A percentile compares a stretch with the other conserved stretches of the same genome.
Evolutionary conservation across 1,140 invertebrate species (phyloP).

Genomic region (Bombus turneri): DNA sequence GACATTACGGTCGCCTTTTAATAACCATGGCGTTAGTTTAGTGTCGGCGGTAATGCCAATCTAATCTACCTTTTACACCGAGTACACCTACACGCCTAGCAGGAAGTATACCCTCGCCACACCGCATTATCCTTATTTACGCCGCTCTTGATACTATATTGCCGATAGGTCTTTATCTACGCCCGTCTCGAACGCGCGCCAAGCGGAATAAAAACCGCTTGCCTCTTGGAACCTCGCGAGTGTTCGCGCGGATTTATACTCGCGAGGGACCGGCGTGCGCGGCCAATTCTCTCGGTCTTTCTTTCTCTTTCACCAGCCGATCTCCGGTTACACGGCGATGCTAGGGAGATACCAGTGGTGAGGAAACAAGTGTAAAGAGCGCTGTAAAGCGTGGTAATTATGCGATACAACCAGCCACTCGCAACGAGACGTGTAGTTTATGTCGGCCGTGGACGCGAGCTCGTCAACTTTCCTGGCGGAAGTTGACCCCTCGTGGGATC

Average conservation of each 20-base stretch:
- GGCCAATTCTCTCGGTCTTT: slow-evolving; percentile 48
- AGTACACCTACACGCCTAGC: slow-evolving; percentile 55
- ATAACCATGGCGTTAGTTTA: slow-evolving; percentile 36
- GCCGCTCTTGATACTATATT: slow-evolving; percentile 63
- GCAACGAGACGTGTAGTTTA: slow-evolving; percentile 51
- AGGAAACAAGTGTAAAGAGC: slow-evolving; percentile 70
- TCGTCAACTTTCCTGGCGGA: slow-evolving; percentile 24
- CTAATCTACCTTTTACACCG: slow-evolving; percentile 60
- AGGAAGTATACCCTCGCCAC: slow-evolving; percentile 57
- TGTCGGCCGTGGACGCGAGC: slow-evolving; percentile 35
- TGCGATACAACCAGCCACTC: slow-evolving; percentile 55
- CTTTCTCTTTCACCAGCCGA: slow-evolving; percentile 38
- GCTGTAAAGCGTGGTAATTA: slow-evolving; percentile 69
- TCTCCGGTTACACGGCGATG: slow-evolving; percentile 68
- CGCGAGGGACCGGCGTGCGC: slow-evolving; percentile 25
- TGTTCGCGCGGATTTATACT: slow-evolving; percentile 44
- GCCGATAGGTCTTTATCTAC: slow-evolving; percentile 65
- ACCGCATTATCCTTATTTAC: slow-evolving; percentile 68
- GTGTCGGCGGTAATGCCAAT: slow-evolving; percentile 54
- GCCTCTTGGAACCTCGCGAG: slow-evolving; percentile 5
- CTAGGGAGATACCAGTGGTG: slow-evolving; percentile 62
- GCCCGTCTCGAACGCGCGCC: slow-evolving; percentile 14
- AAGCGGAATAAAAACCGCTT: slow-evolving; percentile 37
- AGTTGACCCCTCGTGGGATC: not conserved
- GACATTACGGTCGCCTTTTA: slow-evolving; percentile 42